Base-by-base conservation (phyloP, 2,888 invertebrate species). In the Metalampra italica region DNA sequence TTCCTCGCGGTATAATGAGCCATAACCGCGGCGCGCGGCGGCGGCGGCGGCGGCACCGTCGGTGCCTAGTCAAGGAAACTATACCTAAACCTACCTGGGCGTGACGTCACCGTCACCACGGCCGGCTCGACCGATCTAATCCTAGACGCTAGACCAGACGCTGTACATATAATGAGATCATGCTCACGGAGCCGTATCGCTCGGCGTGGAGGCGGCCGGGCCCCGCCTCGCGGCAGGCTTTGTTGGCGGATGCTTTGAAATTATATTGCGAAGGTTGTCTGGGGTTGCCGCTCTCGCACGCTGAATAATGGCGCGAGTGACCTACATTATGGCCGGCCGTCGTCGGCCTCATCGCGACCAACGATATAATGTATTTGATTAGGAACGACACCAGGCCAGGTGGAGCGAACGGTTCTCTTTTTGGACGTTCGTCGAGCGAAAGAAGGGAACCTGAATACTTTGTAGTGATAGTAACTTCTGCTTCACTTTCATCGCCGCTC, bases 1-100 rank as follows among this genome's bases (percentile, higher is more conserved):
- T 80, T 75, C 69, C 65, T 68, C 60, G 50, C 55, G 51, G 49
- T 56, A 52, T 30, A 42, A 47, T 49, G 55, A 52, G 48, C 56
- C 48, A 53, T 49, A 38, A 39, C 43, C 53, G 52, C 55, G 55
- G 29, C 37, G 36, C n/a, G 41, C 45, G 11, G 43, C 5, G 41
- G 29, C 11, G 1, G 3, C 11, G 7, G 7, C 4, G 43, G n/a
- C 5, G 36, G 36, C n/a, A 3, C 8, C 32, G 15, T 13, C 39
- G 9, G 14, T 5, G 15, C 15, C 1, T 11, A 34, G 12, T 38
- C 46, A 39, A 46, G 39, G 46, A 29, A 37, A 12, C 29, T 5
- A 22, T 22, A 11, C 42, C 43, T 43, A 14, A 12, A 34, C 9
- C 22, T 22, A 22, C 22, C 22, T 22, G 22, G 3, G 22, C 22